These are phyloP conservation scores for Beroe ovata DNA, from an alignment of 37 sponge, comb jelly and placozoan genomes.

Conservation along the genomic window DNA sequence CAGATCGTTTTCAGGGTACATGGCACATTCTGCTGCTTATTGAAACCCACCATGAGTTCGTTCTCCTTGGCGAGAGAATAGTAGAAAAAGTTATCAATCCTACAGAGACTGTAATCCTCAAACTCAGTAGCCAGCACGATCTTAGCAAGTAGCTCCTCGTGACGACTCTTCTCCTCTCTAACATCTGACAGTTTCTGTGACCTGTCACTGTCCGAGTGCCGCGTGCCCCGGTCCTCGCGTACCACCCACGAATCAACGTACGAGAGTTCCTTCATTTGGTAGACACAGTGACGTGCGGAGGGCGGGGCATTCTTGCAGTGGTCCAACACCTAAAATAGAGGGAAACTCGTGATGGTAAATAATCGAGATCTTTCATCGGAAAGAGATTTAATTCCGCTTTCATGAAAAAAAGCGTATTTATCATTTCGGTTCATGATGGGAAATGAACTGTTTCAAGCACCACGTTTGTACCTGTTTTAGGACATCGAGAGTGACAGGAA, in stretches of 20 bases:
- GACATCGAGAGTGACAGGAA: slow-evolving; percentile 8
- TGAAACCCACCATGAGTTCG: background rate
- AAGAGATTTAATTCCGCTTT: too few relatives aligned
- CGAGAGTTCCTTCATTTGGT: background rate
- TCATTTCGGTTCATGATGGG: too few relatives aligned
- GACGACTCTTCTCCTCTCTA: slow-evolving; percentile 4
- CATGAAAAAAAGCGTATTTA: too few relatives aligned
- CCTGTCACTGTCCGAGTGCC: background rate
- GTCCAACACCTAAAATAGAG: slow-evolving; percentile 5
- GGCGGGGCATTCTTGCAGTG: slow-evolving; percentile 51
- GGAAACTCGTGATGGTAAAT: background rate
- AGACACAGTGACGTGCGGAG: background rate
- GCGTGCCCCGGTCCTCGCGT: background rate
- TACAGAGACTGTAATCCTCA: slow-evolving; percentile 17
- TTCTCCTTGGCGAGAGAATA: slow-evolving; percentile 26
- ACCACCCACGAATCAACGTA: slow-evolving; percentile 53
- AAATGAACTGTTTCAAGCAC: too few relatives aligned
- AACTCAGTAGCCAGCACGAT: background rate
- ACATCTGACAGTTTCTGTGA: background rate
- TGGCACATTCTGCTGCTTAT: too few relatives aligned
- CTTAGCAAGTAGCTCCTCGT: slow-evolving; percentile 44
- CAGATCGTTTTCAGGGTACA: too few relatives aligned
- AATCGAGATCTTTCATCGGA: too few relatives aligned
- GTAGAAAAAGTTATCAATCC: slow-evolving; percentile 49
- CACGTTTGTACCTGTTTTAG: slow-evolving; percentile 28